Evolutionary conservation across 2,888 invertebrate species (phyloP), one percentile per base, ranked within the genome.

Genomic region (Chrysina gloriosa): DNA sequence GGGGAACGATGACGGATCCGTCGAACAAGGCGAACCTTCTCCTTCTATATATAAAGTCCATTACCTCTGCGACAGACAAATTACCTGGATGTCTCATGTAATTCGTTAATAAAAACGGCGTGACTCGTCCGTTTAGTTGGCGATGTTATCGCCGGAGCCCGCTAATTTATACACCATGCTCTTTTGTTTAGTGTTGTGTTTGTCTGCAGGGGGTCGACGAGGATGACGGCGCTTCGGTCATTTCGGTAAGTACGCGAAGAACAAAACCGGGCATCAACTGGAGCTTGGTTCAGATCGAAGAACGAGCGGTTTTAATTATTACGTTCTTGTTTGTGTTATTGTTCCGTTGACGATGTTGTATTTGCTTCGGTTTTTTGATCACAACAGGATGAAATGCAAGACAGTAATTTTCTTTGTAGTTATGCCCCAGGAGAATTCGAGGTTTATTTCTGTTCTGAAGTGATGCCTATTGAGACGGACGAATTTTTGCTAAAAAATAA

Each of bases 211-310:
- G 88, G 75, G 85, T 86, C 73, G 90, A 91, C 77, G 92, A 92
- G 79, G 92, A 92, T 81, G 92, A 92, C 82, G 86, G 90, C 79
- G 89, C 88, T 77, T 88, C 88, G 74, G 86, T 89, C 76, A 86
- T 86, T 75, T 90, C 91, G 84, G 92, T 92, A 85, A 90, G 91
- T 89, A 82, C 77, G 34, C 65, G 45, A 11, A 11, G 27, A 16
- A 25, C 39, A 39, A 42, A 58, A 23, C 14, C 16, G 9, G 6
- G 6, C 4, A 19, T 23, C 19, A 7, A n/a, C 3, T 52, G 11
- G 23, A 48, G 9, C 14, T 25, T n/a, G n/a, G n/a, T n/a, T 19
- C 48, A 25, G 48, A 48, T 48, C n/a, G 11, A 48, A 25, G 11
- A 25, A 48, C 23, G 21, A 48, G 25, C 25, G 9, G 9, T 48